Conservation (phyloP, 2,888 invertebrate genomes). For the Volucella bombylans region DNA sequence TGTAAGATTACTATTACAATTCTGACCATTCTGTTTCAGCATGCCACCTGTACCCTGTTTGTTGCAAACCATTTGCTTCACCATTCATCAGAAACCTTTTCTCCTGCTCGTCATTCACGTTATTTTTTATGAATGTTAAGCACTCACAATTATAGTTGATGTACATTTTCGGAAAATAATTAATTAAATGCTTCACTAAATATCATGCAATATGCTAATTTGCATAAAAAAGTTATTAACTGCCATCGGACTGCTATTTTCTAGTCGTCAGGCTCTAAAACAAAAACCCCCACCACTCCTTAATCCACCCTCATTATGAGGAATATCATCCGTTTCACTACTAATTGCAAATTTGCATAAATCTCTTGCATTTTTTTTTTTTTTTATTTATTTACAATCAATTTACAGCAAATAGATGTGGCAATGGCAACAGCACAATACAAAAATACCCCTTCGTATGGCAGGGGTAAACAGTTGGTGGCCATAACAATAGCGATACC, state of each 20-base stretch:
- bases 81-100: too few relatives aligned
- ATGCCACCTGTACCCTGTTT: too few relatives aligned
- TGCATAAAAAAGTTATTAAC: constrained; percentile 25
- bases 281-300: constrained; percentile 16
- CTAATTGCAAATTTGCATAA: constrained; percentile 66
- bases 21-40: too few relatives aligned
- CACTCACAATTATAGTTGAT: too few relatives aligned
- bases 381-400: constrained; percentile 69
- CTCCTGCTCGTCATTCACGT: too few relatives aligned
- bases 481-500: constrained; percentile 49
- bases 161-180: constrained; percentile 9
- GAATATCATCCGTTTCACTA: constrained; percentile 53
- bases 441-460: not conserved
- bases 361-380: constrained; percentile 19
- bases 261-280: constrained; percentile 8
- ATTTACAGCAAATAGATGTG: constrained; percentile 31
- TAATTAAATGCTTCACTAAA: constrained; percentile 31
- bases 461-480: constrained; percentile 25
- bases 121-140: too few relatives aligned
- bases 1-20: too few relatives aligned
- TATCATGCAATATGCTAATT: constrained; percentile 30
- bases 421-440: not conserved
- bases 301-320: constrained; percentile 32
- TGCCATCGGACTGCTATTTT: not conserved
- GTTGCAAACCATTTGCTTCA: too few relatives aligned